Base-by-base conservation (phyloP, 2,797 vertebrate species). In the Leptoclinus maculatus region DNA sequence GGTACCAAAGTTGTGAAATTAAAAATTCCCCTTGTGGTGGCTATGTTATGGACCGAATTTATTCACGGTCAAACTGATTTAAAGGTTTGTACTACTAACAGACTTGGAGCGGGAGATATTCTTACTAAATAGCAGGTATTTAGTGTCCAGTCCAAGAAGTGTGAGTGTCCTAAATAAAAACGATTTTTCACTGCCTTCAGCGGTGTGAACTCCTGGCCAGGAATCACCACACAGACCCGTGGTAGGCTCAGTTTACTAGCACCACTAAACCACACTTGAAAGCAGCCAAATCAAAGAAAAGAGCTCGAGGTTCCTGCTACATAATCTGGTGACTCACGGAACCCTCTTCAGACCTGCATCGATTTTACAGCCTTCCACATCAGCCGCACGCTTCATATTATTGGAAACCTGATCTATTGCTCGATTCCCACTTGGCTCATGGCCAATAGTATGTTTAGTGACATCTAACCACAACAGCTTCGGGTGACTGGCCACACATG, bases 341-440 rank as follows among this genome's bases (percentile, higher is more conserved):
- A 69, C 82, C 78, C 74, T 86, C 85, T 74, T 86, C 79, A 79
- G 69, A 80, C 74, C 69, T 39, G 47, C 71, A 92, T 89, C 60
- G 90, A 94, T 92, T 89, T 14, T 82, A 85, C 78, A 87, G 79
- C 68, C 49, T 80, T 89, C 71, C 82, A 78, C 80, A 85, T 88
- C 84, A 83, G 83, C 86, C 79, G 75, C 74, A 63, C 77, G 85
- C 78, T 81, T 86, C 73, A 86, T 86, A 86, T 84, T 88, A 90
- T 87, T 82, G 84, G 86, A 89, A 82, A 89, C 78, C 75, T 80
- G 78, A 89, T 91, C 78, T 84, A 80, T 84, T 65, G 72, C 71
- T 80, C 77, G 75, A 78, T 87, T 76, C 65, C 68, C 54, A 74
- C 82, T 85, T 88, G 86, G 82, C 84, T 62, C 34, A 45, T 32